Base-by-base conservation (phyloP, 2,113 vertebrate genomes). In the Oncorhynchus mykiss region DNA sequence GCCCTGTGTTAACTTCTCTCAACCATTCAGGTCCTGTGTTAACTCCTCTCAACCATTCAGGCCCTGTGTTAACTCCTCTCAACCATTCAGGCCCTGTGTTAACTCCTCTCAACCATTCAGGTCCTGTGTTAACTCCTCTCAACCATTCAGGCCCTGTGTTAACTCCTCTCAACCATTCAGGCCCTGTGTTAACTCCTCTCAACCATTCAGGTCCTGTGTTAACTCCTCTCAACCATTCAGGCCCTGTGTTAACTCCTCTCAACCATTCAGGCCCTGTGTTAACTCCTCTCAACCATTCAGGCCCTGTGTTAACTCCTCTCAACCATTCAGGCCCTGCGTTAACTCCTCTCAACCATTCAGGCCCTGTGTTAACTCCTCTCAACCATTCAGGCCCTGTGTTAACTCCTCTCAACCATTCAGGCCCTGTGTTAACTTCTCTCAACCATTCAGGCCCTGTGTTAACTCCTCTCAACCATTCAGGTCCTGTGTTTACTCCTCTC, bases 41-140 rank as follows among this genome's bases (percentile, higher is more conserved):
- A 76, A 78, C 66, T 80, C 72, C 75, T 74, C 62, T 64, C 73
- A 80, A 81, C 29, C 29, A 31, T 31, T 31, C 29, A 29, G 29
- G 25, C 25, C 25, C 25, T 25, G 1, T 25, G 25, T 25, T 25
- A 1, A 25, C 25, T 25, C 25, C 25, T 25, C 25, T 25, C 1
- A 25, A 25, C 25, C 25, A 25, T 25, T 25, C 25, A 25, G 25
- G 25, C 25, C 25, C 25, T 25, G 1, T 25, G 25, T 25, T 25
- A 1, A 25, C 25, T 25, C 25, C 25, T 25, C 25, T 25, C 25
- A 25, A 25, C 25, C 25, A 25, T 25, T 25, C 25, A 25, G 25
- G 1, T 25, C 25, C 25, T 25, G 25, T 25, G 25, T 25, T 25
- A 25, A 25, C 1, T 25, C 25, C 25, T 25, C 25, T 25, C 25